A percentile compares a stretch with the other conserved stretches of the same genome.
Conservation (phyloP, 2,888 invertebrate species). For the Aplocera efformata region DNA sequence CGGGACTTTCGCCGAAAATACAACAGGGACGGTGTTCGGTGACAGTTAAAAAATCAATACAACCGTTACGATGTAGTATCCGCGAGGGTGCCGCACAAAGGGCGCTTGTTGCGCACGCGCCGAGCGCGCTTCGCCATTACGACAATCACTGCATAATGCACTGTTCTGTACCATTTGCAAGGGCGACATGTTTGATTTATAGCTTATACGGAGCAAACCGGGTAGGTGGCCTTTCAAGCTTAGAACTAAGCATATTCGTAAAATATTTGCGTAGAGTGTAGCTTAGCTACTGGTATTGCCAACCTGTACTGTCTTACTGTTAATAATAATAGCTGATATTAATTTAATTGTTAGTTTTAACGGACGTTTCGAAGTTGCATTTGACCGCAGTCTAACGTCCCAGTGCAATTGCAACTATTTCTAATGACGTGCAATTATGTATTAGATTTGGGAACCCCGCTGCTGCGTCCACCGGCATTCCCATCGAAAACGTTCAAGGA, state of each 20-base stretch:
- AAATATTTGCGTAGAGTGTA: too few relatives aligned
- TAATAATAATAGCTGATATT: too few relatives aligned
- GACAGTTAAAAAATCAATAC: slow-evolving; percentile 79
- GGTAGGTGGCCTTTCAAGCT: slow-evolving; percentile 1
- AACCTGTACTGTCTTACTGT: too few relatives aligned
- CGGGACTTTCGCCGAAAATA: slow-evolving; percentile 5
- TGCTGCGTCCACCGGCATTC: slow-evolving; percentile 63
- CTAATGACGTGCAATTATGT: slow-evolving; percentile 43
- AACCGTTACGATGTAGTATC: slow-evolving; percentile 67
- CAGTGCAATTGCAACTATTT: slow-evolving; percentile 51
- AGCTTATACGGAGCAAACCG: slow-evolving; percentile 23
- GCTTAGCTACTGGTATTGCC: too few relatives aligned
- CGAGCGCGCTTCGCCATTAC: slow-evolving; percentile 51
- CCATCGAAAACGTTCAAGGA: slow-evolving; percentile 56
- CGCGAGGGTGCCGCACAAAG: slow-evolving; percentile 68
- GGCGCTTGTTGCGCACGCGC: slow-evolving; percentile 62
- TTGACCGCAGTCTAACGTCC: slow-evolving; percentile 38
- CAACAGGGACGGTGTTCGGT: slow-evolving; percentile 37
- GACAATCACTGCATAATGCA: slow-evolving; percentile 53
- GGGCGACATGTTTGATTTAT: slow-evolving; percentile 41
- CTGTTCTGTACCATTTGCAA: slow-evolving; percentile 46
- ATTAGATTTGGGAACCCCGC: slow-evolving; percentile 62
- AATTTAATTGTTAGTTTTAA: slow-evolving; percentile 8
- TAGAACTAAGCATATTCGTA: too few relatives aligned
- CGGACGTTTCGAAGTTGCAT: slow-evolving; percentile 24